Evolutionary conservation across 2,113 vertebrate species (phyloP).

Genomic region (Lipophrys pholis): DNA sequence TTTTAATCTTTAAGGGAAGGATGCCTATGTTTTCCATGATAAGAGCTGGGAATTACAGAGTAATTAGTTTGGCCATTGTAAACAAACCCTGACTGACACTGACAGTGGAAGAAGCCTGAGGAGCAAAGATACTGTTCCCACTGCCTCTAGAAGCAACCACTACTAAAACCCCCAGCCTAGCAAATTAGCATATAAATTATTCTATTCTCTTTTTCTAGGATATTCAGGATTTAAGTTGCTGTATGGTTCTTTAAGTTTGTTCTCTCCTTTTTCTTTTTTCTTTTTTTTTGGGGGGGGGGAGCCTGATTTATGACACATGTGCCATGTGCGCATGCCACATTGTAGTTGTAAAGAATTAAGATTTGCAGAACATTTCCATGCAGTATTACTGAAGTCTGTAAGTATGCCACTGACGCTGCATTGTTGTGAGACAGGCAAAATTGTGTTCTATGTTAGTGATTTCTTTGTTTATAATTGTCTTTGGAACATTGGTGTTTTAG

Average conservation of each 20-base stretch:
- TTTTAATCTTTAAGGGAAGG: slow-evolving; percentile 57
- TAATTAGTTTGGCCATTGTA: slow-evolving; percentile 64
- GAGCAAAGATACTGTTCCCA: slow-evolving; percentile 59
- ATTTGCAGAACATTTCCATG: too few species aligned
- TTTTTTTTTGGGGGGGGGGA: slow-evolving; percentile 13
- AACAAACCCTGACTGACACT: slow-evolving; percentile 64
- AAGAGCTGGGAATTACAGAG: slow-evolving; percentile 68
- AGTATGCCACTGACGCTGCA: too few species aligned
- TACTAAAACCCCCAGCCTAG: slow-evolving; percentile 24
- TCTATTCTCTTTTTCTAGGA: slow-evolving; percentile 4
- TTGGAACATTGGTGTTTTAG: too few species aligned
- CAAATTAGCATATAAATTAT: slow-evolving; percentile 35
- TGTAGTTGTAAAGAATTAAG: too few species aligned
- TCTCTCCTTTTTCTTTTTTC: slow-evolving; percentile 21
- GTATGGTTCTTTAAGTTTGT: slow-evolving; percentile 23
- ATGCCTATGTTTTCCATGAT: slow-evolving; percentile 66
- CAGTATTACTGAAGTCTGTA: too few species aligned
- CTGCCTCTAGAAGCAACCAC: slow-evolving; percentile 40
- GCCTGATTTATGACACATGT: slow-evolving; percentile 23
- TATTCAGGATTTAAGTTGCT: slow-evolving; percentile 41
- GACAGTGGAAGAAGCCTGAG: slow-evolving; percentile 47
- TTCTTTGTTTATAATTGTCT: too few species aligned
- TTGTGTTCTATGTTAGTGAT: too few species aligned
- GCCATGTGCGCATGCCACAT: not conserved
- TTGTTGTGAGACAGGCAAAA: too few species aligned